Evolutionary conservation across 1,140 invertebrate species (phyloP).

Genomic region (Adoxophyes honmai): DNA sequence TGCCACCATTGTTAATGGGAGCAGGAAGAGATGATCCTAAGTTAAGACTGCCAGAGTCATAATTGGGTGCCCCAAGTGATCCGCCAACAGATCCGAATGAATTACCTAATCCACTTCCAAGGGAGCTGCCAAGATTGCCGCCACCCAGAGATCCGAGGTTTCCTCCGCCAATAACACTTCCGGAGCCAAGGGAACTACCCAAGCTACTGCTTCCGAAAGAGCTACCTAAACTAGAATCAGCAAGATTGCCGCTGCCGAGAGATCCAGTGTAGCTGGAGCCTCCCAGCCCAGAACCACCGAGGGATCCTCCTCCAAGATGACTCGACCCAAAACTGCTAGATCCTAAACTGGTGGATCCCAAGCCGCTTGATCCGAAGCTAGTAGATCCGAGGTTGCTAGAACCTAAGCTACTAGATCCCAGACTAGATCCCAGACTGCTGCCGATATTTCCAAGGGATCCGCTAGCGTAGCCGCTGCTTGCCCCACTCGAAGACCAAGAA

Average conservation of each 20-base stretch:
- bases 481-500: no score
- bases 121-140: background rate
- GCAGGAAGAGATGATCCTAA: background rate
- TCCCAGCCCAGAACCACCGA: slow-evolving; percentile 5
- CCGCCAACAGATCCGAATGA: background rate
- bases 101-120: background rate
- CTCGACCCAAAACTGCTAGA: background rate
- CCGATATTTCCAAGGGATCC: slow-evolving; percentile 5
- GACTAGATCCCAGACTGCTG: background rate
- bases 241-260: background rate
- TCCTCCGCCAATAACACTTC: background rate
- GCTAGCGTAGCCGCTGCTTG: background rate
- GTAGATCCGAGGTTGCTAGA: background rate
- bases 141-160: background rate
- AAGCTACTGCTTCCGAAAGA: no score
- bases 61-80: background rate
- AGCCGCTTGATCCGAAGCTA: background rate
- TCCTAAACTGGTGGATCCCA: background rate
- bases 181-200: no score
- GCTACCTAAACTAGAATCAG: no score
- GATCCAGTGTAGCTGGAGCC: slow-evolving; percentile 6
- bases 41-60: background rate
- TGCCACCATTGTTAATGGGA: background rate
- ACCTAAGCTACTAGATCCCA: background rate
- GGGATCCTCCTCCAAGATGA: background rate